Conservation (phyloP, 2,888 invertebrate genomes). For the Anticlea derivata region DNA sequence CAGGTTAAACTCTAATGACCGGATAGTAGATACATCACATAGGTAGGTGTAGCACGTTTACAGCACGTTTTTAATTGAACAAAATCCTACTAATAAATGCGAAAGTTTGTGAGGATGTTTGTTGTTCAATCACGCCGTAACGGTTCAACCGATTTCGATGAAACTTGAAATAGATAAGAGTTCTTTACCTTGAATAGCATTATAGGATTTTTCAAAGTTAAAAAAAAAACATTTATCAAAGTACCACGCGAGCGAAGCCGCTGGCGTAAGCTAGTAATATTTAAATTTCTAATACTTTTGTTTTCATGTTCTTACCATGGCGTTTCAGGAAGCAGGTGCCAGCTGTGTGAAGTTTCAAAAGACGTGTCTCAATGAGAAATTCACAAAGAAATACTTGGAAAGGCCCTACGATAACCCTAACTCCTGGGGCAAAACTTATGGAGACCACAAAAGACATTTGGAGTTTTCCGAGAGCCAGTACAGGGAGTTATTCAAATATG, state of each 20-base stretch:
- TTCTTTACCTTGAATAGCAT: too few species aligned
- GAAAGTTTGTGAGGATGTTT: not conserved
- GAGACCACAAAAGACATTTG: slow-evolving; percentile 89
- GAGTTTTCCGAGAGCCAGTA: slow-evolving; percentile 89
- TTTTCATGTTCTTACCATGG: not conserved
- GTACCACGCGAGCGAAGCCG: too few species aligned
- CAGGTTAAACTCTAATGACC: slow-evolving; percentile 9
- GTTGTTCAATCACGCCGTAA: too few species aligned
- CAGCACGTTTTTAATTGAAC: not conserved
- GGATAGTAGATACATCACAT: not conserved
- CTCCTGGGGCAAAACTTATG: slow-evolving; percentile 92
- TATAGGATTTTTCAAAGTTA: too few species aligned
- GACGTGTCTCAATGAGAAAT: slow-evolving; percentile 88
- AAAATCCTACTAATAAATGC: not conserved
- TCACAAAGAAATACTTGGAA: slow-evolving; percentile 86
- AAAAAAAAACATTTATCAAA: too few species aligned
- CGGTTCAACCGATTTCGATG: too few species aligned
- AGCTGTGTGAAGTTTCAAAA: slow-evolving; percentile 95
- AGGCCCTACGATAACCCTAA: slow-evolving; percentile 85
- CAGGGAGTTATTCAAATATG: slow-evolving; percentile 85
- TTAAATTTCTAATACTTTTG: too few species aligned
- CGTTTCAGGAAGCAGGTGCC: slow-evolving; percentile 87
- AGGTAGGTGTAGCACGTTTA: too few species aligned
- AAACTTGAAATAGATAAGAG: too few species aligned
- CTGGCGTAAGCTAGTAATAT: too few species aligned